These are phyloP conservation scores for Muscicapa striata DNA, from an alignment of 2,797 vertebrate species.

Conservation along the genomic window DNA sequence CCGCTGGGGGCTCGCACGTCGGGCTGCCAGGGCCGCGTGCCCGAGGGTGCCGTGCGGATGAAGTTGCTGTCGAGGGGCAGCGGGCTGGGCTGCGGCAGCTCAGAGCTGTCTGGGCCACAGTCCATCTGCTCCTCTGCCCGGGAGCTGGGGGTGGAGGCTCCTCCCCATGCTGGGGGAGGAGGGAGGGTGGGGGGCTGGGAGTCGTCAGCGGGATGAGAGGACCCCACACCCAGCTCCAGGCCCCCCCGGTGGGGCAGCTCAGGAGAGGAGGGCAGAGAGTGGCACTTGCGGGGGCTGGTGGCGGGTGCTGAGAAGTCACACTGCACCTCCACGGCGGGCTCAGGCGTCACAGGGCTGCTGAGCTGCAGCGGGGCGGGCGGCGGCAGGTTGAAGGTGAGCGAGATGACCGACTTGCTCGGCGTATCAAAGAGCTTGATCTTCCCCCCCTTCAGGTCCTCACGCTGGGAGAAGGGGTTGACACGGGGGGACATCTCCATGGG, in stretches of 20 bases:
- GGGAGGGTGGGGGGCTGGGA: accelerated
- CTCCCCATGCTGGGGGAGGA: background rate
- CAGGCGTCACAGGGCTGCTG: constrained; percentile 58
- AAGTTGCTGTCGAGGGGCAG: constrained; percentile 52
- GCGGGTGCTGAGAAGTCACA: constrained; percentile 57
- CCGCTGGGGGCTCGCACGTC: constrained; percentile 71
- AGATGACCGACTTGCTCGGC: constrained; percentile 91
- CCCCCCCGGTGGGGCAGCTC: constrained; percentile 76
- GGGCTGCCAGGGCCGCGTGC: constrained; percentile 76
- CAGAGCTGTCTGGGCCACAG: constrained; percentile 80
- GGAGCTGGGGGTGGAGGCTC: background rate
- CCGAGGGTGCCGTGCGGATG: constrained; percentile 62
- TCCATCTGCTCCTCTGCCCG: constrained; percentile 81
- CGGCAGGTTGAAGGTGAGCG: constrained; percentile 86
- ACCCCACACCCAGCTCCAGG: background rate
- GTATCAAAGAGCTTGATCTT: constrained; percentile 95
- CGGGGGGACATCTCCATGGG: constrained; percentile 73
- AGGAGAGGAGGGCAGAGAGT: constrained; percentile 87
- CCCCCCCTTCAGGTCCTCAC: constrained; percentile 93
- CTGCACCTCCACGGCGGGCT: constrained; percentile 57
- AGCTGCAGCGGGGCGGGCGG: constrained; percentile 74
- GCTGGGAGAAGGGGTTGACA: constrained; percentile 94
- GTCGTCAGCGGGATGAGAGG: accelerated
- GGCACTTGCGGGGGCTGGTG: constrained; percentile 81
- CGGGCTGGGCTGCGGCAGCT: background rate